phyloP scores from a whole-genome alignment of 2,888 invertebrate species.

The Globia sparganii region DNA sequence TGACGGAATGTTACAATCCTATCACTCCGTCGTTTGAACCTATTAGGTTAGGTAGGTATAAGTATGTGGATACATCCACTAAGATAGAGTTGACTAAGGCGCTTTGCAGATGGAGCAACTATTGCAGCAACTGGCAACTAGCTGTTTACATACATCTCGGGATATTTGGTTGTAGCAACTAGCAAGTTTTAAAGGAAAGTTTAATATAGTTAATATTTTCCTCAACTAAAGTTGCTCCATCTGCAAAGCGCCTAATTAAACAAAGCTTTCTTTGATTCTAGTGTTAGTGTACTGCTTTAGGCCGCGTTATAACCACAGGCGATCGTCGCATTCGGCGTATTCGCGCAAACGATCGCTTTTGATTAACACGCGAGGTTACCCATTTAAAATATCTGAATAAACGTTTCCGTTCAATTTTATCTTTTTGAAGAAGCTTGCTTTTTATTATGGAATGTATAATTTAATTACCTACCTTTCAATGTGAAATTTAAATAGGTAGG shows the following conservation, averaged over 20 bases:
- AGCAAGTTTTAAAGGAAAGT: too few relatives aligned
- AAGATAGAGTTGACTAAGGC: neutral
- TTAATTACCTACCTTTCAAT: neutral
- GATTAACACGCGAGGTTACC: neutral
- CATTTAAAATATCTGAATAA: neutral
- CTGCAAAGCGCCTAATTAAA: too few relatives aligned
- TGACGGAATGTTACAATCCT: constrained; percentile 18
- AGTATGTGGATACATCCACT: neutral
- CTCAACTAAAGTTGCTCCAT: too few relatives aligned
- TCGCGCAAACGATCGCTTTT: too few relatives aligned
- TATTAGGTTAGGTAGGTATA: neutral
- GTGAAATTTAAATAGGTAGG: neutral
- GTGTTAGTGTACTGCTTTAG: neutral
- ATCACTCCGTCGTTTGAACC: neutral
- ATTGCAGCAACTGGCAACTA: too few relatives aligned
- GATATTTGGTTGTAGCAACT: too few relatives aligned
- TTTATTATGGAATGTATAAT: neutral
- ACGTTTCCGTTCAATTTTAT: neutral
- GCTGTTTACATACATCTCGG: too few relatives aligned
- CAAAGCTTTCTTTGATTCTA: neutral
- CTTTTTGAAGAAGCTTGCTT: neutral
- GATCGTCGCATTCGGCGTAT: neutral
- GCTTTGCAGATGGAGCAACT: too few relatives aligned
- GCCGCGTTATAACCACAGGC: neutral
- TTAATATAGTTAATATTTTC: too few relatives aligned